Evolutionary conservation across 1,140 invertebrate species (phyloP), one percentile per base, ranked within the genome.

Genomic region (Antheraea pernyi): DNA sequence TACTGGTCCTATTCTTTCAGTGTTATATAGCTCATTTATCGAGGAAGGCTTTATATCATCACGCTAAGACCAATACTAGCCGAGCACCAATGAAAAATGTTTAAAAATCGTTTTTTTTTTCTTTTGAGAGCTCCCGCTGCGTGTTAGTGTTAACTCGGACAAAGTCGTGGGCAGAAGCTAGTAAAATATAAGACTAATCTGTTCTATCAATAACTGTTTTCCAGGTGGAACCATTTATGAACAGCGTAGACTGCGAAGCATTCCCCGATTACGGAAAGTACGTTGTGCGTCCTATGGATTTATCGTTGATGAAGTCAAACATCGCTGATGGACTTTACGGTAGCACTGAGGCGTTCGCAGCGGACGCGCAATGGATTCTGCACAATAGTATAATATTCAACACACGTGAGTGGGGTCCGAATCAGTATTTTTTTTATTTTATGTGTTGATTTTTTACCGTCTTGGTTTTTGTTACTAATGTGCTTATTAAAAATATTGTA

Each of bases 331-430:
- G 96, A 65, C 81, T 94, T n/a, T 99, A 98, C 88, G 96, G 96
- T n/a, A 97, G 96, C 84, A 97, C 97, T 0, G 96, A 98, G 81
- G 96, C 97, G 11, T 98, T 99, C 88, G 92, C 97, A 60, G 95
- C 97, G 8, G 98, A 99, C 86, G 95, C 96, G 0, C 97, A 97
- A 84, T 99, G 98, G 98, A 97, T 99, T 78, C 93, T 98, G 61
- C 98, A 99, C 84, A 98, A 99, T 82, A 97, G 97, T 88, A 95
- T 97, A 79, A 95, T 98, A 48, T 98, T 97, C 79, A 97, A 97
- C 92, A 96, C 97, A 80, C 94, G 97, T 98, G 93, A 93, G 95
- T 77, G 22, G 42, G 18, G 42, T 53, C 30, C 60, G 60, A 30
- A 61, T 42, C 18, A 13, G 11, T 46, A 65, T n/a, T 11, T n/a